Evolutionary conservation across 1,140 invertebrate species (phyloP).

Genomic region (Atta cephalotes): DNA sequence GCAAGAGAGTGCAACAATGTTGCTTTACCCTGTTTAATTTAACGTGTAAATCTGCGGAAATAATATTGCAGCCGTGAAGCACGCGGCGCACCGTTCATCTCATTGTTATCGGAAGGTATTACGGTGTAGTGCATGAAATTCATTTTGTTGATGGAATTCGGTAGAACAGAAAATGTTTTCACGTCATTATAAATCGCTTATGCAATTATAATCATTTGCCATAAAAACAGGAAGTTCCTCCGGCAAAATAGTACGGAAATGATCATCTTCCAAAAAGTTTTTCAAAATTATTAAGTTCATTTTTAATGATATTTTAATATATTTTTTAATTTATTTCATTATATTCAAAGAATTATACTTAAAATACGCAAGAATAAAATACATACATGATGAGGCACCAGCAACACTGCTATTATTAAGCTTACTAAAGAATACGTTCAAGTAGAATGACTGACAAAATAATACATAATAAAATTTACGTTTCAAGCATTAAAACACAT

Average conservation of each 20-base stretch:
- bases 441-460: too few relatives aligned
- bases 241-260: neutral
- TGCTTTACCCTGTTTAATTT: slow-evolving; percentile 56
- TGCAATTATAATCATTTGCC: slow-evolving; percentile 44
- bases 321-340: too few relatives aligned
- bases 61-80: slow-evolving; percentile 48
- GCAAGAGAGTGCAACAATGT: slow-evolving; percentile 54
- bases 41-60: slow-evolving; percentile 64
- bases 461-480: too few relatives aligned
- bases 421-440: too few relatives aligned
- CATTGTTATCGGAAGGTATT: slow-evolving; percentile 59
- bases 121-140: slow-evolving; percentile 52
- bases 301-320: neutral
- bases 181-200: slow-evolving; percentile 55
- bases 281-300: neutral
- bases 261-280: neutral
- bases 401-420: too few relatives aligned
- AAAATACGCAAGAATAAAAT: too few relatives aligned
- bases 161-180: slow-evolving; percentile 23
- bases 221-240: neutral
- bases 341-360: too few relatives aligned
- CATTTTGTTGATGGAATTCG: slow-evolving; percentile 19
- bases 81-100: slow-evolving; percentile 20
- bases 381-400: too few relatives aligned
- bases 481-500: too few relatives aligned